Percentiles rank a stretch among this genome's conserved stretches.
Evolutionary conservation across 2,888 invertebrate species (phyloP).

Genomic region (Lithosia quadra): DNA sequence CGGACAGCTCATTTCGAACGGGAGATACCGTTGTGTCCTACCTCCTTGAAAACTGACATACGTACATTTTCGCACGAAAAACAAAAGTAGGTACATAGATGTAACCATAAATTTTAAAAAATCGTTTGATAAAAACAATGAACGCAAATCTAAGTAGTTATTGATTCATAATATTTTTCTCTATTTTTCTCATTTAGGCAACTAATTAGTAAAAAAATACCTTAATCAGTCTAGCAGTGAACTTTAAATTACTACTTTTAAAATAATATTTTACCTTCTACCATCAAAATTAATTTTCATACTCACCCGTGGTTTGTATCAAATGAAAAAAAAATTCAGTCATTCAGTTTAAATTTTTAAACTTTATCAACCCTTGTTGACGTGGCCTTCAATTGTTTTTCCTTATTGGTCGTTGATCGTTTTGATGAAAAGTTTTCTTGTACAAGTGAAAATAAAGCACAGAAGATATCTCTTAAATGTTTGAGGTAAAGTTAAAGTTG

Average conservation of each 20-base stretch:
- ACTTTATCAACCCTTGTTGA: background rate
- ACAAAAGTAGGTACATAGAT: too few species aligned
- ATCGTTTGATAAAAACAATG: background rate
- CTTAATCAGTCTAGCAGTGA: too few species aligned
- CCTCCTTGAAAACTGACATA: too few species aligned
- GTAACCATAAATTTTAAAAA: too few species aligned
- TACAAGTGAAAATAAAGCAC: slow-evolving; percentile 13
- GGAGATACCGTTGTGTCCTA: too few species aligned
- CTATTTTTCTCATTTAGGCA: too few species aligned
- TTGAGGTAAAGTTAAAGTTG: slow-evolving; percentile 37
- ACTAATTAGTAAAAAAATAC: too few species aligned
- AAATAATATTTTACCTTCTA: too few species aligned
- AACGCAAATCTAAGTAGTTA: background rate
- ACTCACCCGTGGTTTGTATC: background rate
- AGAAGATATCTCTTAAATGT: slow-evolving; percentile 17
- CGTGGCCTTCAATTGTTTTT: background rate
- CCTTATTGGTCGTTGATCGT: background rate
- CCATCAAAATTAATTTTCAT: too few species aligned
- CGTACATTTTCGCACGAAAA: too few species aligned
- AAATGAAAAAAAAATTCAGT: background rate
- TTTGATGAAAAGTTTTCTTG: slow-evolving; percentile 10
- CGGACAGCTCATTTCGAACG: too few species aligned
- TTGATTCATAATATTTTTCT: background rate
- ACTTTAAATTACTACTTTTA: too few species aligned
- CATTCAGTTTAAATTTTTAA: background rate